Percentiles rank a stretch among this genome's conserved stretches.
Evolutionary conservation across 2,888 invertebrate genomes (phyloP).

Genomic region (Falcaria lacertinaria): DNA sequence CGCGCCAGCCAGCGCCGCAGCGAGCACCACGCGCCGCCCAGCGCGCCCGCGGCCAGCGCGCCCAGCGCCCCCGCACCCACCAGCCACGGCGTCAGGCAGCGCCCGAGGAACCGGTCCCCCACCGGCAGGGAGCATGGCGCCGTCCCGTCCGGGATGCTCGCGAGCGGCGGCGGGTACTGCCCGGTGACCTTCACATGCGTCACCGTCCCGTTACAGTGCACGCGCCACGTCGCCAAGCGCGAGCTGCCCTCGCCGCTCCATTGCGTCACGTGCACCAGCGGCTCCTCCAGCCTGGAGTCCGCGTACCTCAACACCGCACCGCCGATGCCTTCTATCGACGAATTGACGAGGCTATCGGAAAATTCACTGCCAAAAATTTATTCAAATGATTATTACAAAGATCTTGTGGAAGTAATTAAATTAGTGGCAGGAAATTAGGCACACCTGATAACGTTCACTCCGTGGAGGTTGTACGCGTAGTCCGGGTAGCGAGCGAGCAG

Average conservation of each 20-base stretch:
- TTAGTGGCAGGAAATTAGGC: constrained; percentile 45
- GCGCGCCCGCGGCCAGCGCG: constrained; percentile 3
- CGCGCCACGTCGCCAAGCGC: constrained; percentile 72
- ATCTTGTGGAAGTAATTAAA: too few species aligned
- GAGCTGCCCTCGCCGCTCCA: constrained; percentile 61
- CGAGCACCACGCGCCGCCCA: neutral
- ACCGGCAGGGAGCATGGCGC: neutral
- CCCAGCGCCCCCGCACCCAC: neutral
- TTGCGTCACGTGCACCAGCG: neutral
- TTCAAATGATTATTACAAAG: too few species aligned
- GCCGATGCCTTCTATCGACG: neutral
- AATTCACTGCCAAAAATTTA: neutral
- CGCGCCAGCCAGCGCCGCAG: constrained; percentile 5
- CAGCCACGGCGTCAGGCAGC: neutral
- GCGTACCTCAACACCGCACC: neutral
- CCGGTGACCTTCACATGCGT: neutral
- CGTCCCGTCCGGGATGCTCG: constrained; percentile 52
- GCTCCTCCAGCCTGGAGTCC: neutral
- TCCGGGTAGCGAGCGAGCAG: constrained; percentile 9
- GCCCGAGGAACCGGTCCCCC: neutral
- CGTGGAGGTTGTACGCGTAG: constrained; percentile 10
- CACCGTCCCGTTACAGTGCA: constrained; percentile 68
- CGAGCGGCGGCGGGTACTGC: constrained; percentile 48
- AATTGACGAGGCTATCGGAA: neutral
- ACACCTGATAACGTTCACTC: constrained; percentile 6